Base-by-base conservation (phyloP, 2,797 vertebrate genomes). In the Sus cebifrons region DNA sequence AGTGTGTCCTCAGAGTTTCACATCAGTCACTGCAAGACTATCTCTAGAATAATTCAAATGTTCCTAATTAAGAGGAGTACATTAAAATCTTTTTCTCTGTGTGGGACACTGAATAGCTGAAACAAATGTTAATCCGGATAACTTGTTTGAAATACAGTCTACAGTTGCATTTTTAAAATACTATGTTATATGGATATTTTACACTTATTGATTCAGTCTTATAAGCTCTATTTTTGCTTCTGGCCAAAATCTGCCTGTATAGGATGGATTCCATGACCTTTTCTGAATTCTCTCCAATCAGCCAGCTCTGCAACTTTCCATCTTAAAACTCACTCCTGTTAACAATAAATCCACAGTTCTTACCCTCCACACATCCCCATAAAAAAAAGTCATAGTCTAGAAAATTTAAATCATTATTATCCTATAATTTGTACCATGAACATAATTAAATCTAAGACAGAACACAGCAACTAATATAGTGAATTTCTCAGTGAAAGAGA, bases 81-180 rank as follows among this genome's bases (percentile, higher is more conserved):
- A 78, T 12, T 32, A 54, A 88, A 87, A 58, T 25, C 1, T 64
- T 79, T 71, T 32, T 96, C 93, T 83, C 56, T 96, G 40, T 16
- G 6, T 81, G 85, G 87, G 9, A 40, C 36, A 89, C 40, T 89
- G 52, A 89, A 82, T 44, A 89, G 86, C 40, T 85, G 8, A 83
- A 96, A 93, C 29, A 78, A 73, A 92, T 90, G 29, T 65, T 95
- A 95, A 92, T 44, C 7, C 17, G 95, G 32, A 3, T 27, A 92
- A 83, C 44, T 90, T 90, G 14, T 74, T 29, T 73, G 52, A 92
- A 95, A 92, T 86, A 93, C 10, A 87, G n/a, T 89, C 85, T 96
- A 73, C 49, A 13, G 62, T 49, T 77, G 77, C 10, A 94, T 64
- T 96, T 74, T 56, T 84, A 36, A 64, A 82, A 87, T 88, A 71